Evolutionary conservation across 1,140 invertebrate species (phyloP), one percentile per base, ranked within the genome.

Genomic region (Bursaphelenchus mucronatus): DNA sequence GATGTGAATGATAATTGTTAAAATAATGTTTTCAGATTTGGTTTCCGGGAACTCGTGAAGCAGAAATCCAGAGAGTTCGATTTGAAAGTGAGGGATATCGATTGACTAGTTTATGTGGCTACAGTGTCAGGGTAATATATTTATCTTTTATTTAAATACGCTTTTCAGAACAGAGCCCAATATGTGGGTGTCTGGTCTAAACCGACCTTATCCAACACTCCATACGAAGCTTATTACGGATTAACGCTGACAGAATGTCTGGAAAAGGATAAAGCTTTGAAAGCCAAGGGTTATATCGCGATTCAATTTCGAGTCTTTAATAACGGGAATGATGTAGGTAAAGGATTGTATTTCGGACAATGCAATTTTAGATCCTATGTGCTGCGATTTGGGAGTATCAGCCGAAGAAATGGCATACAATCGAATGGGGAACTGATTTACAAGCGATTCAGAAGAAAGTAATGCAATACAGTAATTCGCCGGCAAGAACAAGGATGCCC

Each of bases 191-290:
- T 80, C 5, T 80, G 78, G 78, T 65, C 64, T 53, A 81, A 81
- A 47, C 74, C 74, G 9, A 49, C 64, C 19, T 19, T 68, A 13
- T 50, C 53, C n/a, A 61, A 54, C 17, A 62, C 46, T 45, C 67
- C 76, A n/a, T 79, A 79, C 61, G 76, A 79, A 69, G 79, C 79
- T 2, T 71, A 81, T 46, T 80, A 81, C 57, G 78, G 78, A 8
- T 44, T 79, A 17, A 67, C 76, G 3, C 45, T 79, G 15, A 58
- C 61, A 13, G 78, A 76, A 19, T 80, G 79, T 61, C 54, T 80
- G n/a, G 69, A 64, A 50, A 69, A 76, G 46, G 73, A 80, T 54
- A 65, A 69, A 41, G 15, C 67, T 11, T 62, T 75, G n/a, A 43
- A 44, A 9, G 46, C 65, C 19, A 81, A 76, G 59, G 72, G 73